phyloP scores from a whole-genome alignment of 1,140 invertebrate genomes.

The Drosophila busckii region DNA sequence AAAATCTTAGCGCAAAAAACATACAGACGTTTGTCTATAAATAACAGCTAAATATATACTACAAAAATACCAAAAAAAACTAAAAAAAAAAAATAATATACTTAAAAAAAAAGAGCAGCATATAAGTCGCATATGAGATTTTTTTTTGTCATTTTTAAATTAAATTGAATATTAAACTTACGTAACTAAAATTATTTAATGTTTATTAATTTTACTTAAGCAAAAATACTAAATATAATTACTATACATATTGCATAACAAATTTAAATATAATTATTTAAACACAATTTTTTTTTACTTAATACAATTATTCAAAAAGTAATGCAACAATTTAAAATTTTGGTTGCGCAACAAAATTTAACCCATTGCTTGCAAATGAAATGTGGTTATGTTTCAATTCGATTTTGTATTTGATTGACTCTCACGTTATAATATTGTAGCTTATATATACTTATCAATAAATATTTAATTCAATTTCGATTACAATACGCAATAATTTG shows the following conservation, averaged over 20 bases:
- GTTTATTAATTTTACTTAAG: constrained; percentile 64
- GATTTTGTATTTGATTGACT: constrained; percentile 30
- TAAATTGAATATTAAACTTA: constrained; percentile 64
- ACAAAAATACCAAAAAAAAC: constrained; percentile 13
- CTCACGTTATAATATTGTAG: constrained; percentile 36
- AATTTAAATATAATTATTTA: constrained; percentile 17
- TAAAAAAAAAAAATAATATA: constrained; percentile 6
- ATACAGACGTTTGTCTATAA: constrained; percentile 57
- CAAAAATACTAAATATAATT: constrained; percentile 15
- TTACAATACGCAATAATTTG: constrained; percentile 54
- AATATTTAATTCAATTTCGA: constrained; percentile 47
- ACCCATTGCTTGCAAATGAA: too few species aligned
- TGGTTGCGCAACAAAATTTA: too few species aligned
- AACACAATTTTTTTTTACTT: too few species aligned
- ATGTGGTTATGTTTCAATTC: too few species aligned
- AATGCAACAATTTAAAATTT: too few species aligned
- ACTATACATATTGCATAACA: constrained; percentile 7
- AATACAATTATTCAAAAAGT: too few species aligned
- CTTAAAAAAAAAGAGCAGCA: constrained; percentile 20
- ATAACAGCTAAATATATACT: constrained; percentile 28
- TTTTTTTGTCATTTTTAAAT: constrained; percentile 54
- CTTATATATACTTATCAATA: constrained; percentile 34
- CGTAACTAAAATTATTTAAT: constrained; percentile 71
- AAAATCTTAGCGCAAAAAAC: constrained; percentile 17
- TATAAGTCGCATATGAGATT: constrained; percentile 48